Evolutionary conservation across 2,888 invertebrate species (phyloP), one percentile per base, ranked within the genome.

Genomic region (Tinea semifulvella): DNA sequence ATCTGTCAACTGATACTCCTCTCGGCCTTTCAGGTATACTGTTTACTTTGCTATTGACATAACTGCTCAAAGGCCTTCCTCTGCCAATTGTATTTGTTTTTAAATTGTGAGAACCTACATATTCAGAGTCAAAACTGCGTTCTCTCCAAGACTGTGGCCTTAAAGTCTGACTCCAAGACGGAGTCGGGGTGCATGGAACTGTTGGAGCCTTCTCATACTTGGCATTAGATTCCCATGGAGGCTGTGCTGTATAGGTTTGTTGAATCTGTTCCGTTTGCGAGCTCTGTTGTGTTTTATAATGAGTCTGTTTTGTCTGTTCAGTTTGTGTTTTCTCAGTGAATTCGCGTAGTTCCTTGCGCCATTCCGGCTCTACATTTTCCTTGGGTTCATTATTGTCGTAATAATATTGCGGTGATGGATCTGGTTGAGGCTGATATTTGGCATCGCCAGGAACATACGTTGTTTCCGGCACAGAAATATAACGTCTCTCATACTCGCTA

Each of bases 321-420:
- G 65, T 66, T 45, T 72, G 68, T 1, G 73, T 63, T 49, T 79
- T 76, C 48, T 81, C 79, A 14, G 80, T 73, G 47, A 82, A 77
- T 51, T 82, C 82, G 51, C 82, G 63, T 1, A 82, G 61, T 50
- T 82, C 82, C 44, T 71, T 77, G 35, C 82, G 70, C 82, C 82
- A 82, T 47, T 80, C 67, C 25, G 68, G 82, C 48, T 82, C 82
- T 2, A 70, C 65, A 2, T 60, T 51, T 52, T 75, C 77, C 5
- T 54, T 52, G 2, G 74, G 66, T 43, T 80, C 82, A 42, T 73
- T 73, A 48, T 72, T 75, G 45, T 80, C 80, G 28, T 74, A 79
- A 50, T 76, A 79, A 50, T 73, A 75, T 47, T 76, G 70, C 31
- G 79, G 80, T 10, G 80, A 79, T 1, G 80, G 67, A 46, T 80